phyloP scores from a whole-genome alignment of 1,140 invertebrate species.

The Goniozus legneri region DNA sequence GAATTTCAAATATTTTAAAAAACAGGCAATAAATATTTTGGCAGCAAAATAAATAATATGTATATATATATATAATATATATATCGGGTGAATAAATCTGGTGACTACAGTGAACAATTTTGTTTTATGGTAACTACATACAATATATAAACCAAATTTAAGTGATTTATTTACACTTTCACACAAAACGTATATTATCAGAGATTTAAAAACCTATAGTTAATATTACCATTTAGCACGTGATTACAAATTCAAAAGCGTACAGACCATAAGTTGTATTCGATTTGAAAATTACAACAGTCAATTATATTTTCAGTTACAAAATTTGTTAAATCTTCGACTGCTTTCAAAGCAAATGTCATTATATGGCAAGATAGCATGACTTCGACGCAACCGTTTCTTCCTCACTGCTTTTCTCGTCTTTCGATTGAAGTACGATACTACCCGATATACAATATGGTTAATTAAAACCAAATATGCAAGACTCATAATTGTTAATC shows the following conservation, averaged over 20 bases:
- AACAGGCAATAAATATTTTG: too few species aligned
- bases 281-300: neutral
- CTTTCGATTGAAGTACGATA: constrained; percentile 16
- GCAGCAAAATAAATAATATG: too few species aligned
- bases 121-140: neutral
- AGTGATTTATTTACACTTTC: neutral
- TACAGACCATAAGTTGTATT: neutral
- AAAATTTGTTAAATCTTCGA: neutral
- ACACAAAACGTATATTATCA: neutral
- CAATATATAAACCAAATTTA: neutral
- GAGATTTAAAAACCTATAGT: neutral
- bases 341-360: constrained; percentile 19
- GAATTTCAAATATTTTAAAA: too few species aligned
- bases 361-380: constrained; percentile 24
- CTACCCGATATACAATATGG: constrained; percentile 21
- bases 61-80: too few species aligned
- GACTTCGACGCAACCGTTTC: constrained; percentile 14
- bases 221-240: neutral
- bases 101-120: neutral
- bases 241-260: neutral
- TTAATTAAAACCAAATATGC: constrained; percentile 23
- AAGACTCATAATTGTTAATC: constrained; percentile 25
- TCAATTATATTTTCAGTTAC: neutral
- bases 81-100: too few species aligned
- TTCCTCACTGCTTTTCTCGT: constrained; percentile 10